Evolutionary conservation across 2,888 invertebrate species (phyloP).

Genomic region (Epirrhoe alternata): DNA sequence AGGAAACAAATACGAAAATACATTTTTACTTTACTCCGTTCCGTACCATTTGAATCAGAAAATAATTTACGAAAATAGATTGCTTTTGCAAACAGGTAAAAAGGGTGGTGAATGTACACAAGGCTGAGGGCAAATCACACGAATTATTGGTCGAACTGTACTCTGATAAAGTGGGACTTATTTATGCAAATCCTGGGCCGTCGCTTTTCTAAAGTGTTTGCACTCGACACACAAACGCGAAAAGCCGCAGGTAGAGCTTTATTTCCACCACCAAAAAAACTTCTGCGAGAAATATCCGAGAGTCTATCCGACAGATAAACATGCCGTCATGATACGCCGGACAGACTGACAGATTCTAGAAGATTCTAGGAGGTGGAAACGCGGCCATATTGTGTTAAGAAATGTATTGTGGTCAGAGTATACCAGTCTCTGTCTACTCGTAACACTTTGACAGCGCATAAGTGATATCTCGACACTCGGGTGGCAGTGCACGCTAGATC

Average conservation of each 20-base stretch:
- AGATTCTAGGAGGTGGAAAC: too few species aligned
- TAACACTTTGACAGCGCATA: too few species aligned
- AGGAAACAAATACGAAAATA: background rate
- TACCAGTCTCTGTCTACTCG: too few species aligned
- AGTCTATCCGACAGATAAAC: too few species aligned
- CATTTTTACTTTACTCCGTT: background rate
- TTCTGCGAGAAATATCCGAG: too few species aligned
- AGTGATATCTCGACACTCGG: too few species aligned
- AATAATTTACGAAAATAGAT: slow-evolving; percentile 9
- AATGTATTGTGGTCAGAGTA: too few species aligned
- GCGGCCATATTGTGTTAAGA: too few species aligned
- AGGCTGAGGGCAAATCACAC: slow-evolving; percentile 13
- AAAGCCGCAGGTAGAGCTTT: background rate
- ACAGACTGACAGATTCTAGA: too few species aligned
- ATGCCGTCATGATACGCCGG: too few species aligned
- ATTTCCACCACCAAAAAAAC: background rate
- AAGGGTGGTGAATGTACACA: background rate
- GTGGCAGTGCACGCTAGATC: too few species aligned
- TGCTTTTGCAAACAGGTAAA: background rate
- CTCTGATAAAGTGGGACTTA: slow-evolving; percentile 41
- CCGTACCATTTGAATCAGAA: background rate
- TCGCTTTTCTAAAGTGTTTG: slow-evolving; percentile 19
- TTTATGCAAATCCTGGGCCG: slow-evolving; percentile 53
- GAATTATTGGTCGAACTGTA: slow-evolving; percentile 13
- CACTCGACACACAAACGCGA: slow-evolving; percentile 6